Percentiles rank a stretch among this genome's conserved stretches.
Evolutionary conservation across 37 sponge, comb jelly and placozoan genomes (phyloP).

Genomic region (Halichondria panicea): DNA sequence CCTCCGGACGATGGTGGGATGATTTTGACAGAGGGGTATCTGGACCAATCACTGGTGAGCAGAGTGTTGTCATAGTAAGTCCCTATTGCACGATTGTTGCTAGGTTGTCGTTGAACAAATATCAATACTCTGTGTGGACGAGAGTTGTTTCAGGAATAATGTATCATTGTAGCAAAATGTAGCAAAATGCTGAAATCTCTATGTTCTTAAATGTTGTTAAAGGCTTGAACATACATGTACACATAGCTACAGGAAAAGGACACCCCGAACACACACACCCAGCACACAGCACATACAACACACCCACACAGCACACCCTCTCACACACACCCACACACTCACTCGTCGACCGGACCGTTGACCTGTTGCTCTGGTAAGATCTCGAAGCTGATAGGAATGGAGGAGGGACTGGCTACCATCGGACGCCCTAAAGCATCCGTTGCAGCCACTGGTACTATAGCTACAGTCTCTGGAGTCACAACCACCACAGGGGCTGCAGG

Average conservation of each 20-base stretch:
- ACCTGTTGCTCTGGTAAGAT: constrained; percentile 10
- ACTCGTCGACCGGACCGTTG: constrained; percentile 46
- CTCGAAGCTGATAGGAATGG: not conserved
- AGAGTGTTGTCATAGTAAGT: constrained; percentile 41
- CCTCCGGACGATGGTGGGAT: no score
- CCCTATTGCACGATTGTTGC: not conserved
- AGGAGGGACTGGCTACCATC: not conserved
- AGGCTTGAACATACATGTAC: no score
- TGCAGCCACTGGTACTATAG: not conserved
- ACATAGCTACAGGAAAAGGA: no score
- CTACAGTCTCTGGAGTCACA: not conserved
- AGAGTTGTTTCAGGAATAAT: no score
- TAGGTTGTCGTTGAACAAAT: constrained; percentile 15
- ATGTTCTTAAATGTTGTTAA: no score
- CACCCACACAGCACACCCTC: not conserved
- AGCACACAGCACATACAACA: no score
- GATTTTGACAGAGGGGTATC: constrained; percentile 3
- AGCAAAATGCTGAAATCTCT: no score
- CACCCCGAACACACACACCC: no score
- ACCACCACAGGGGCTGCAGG: no score
- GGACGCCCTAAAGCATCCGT: not conserved
- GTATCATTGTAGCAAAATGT: no score
- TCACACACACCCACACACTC: not conserved
- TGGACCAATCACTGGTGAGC: constrained; percentile 3
- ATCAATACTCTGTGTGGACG: constrained; percentile 9